Conservation (phyloP, 2,113 vertebrate genomes). For the Phalacrocorax aristotelis region DNA sequence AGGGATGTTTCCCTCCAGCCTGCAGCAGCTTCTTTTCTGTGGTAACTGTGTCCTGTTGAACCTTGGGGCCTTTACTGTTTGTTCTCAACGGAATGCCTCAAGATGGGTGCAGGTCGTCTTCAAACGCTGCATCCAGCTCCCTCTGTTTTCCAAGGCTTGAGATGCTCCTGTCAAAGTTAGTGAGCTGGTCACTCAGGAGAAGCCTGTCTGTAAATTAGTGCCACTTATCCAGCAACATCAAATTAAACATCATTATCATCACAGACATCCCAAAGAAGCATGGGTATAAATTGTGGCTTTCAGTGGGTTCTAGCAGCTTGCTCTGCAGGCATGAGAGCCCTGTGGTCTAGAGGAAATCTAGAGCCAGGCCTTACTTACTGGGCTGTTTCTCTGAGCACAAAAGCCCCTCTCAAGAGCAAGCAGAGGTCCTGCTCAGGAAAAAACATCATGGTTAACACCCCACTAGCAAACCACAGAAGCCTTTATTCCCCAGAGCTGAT, state of each 20-base stretch:
- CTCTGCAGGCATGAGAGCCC: background rate
- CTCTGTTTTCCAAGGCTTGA: background rate
- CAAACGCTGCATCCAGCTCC: background rate
- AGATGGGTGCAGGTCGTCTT: background rate
- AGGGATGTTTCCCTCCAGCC: background rate
- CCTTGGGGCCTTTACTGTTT: background rate
- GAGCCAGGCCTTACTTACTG: background rate
- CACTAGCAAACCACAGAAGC: slow-evolving; percentile 15
- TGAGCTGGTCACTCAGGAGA: background rate
- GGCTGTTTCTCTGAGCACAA: background rate
- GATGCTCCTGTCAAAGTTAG: background rate
- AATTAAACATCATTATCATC: accelerated
- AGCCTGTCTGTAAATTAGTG: background rate
- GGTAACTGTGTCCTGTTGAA: background rate
- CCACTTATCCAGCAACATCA: background rate
- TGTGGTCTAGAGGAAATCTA: background rate
- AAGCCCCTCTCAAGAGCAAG: background rate
- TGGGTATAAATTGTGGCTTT: background rate
- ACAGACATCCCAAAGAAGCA: background rate
- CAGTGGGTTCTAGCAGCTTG: background rate
- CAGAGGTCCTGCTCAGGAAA: background rate
- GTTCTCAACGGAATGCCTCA: accelerated
- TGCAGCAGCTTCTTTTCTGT: background rate
- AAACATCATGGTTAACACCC: background rate
- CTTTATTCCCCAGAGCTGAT: slow-evolving; percentile 25